Evolutionary conservation across 2,888 invertebrate genomes (phyloP).

Genomic region (Hesperia comma): DNA sequence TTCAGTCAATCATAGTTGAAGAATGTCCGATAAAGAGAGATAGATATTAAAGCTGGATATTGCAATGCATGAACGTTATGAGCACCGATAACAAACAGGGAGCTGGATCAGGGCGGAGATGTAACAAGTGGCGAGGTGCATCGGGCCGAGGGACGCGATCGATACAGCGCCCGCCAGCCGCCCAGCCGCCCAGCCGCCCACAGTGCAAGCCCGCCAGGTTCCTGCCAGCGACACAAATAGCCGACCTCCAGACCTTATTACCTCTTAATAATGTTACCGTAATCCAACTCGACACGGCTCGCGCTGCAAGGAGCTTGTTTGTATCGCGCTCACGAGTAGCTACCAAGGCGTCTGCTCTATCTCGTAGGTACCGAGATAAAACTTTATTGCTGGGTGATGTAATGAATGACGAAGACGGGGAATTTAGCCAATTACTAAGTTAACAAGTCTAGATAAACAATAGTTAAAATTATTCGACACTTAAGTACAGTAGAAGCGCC

Average conservation of each 20-base stretch:
- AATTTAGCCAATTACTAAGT: no score
- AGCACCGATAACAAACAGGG: slow-evolving; percentile 20
- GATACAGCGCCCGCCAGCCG: slow-evolving; percentile 44
- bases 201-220: slow-evolving; percentile 33
- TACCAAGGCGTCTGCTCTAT: no score
- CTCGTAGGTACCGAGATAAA: not conserved
- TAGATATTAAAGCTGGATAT: slow-evolving; percentile 6
- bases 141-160: slow-evolving; percentile 59
- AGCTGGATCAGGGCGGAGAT: slow-evolving; percentile 49
- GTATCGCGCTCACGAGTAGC: no score
- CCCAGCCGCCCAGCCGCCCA: slow-evolving; percentile 44
- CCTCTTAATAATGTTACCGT: slow-evolving; percentile 43
- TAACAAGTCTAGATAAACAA: no score
- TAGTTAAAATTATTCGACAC: no score
- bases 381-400: not conserved
- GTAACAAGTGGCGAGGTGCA: slow-evolving; percentile 74
- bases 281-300: slow-evolving; percentile 27
- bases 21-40: not conserved
- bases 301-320: no score
- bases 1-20: slow-evolving; percentile 1
- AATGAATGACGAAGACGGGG: not conserved
- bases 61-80: slow-evolving; percentile 7
- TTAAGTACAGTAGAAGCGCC: no score
- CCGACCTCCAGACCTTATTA: slow-evolving; percentile 39
- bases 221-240: slow-evolving; percentile 38